A percentile compares a stretch with the other conserved stretches of the same genome.
Evolutionary conservation across 2,888 invertebrate species (phyloP).

Genomic region (Patella ulyssiponensis): DNA sequence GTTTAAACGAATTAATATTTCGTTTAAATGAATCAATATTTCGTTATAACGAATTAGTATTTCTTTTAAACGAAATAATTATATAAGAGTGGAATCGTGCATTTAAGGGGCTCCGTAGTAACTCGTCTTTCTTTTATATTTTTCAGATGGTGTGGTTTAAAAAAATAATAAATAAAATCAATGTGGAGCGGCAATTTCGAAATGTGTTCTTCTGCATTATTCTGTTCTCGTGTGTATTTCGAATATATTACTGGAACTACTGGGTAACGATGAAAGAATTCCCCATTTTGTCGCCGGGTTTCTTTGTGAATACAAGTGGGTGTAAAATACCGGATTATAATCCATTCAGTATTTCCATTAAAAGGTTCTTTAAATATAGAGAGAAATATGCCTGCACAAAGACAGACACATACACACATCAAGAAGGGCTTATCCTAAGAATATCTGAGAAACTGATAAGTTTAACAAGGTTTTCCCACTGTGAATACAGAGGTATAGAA

Average conservation of each 20-base stretch:
- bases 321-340: neutral
- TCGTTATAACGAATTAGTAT: too few species aligned
- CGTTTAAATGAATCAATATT: too few species aligned
- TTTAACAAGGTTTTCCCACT: neutral
- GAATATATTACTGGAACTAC: neutral
- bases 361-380: neutral
- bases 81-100: too few species aligned
- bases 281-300: slow-evolving; percentile 17
- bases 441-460: neutral
- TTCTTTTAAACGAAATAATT: too few species aligned
- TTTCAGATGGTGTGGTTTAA: too few species aligned
- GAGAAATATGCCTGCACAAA: neutral
- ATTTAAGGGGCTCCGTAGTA: too few species aligned
- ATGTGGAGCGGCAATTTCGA: too few species aligned
- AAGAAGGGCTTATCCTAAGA: neutral
- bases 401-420: neutral
- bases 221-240: neutral
- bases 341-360: neutral
- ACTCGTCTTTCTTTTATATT: too few species aligned
- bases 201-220: neutral
- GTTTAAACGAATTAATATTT: too few species aligned
- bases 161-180: too few species aligned
- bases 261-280: neutral
- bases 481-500: slow-evolving; percentile 44
- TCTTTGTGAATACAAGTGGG: slow-evolving; percentile 4